Conservation (phyloP, 2,113 vertebrate species). For the Martes martes region DNA sequence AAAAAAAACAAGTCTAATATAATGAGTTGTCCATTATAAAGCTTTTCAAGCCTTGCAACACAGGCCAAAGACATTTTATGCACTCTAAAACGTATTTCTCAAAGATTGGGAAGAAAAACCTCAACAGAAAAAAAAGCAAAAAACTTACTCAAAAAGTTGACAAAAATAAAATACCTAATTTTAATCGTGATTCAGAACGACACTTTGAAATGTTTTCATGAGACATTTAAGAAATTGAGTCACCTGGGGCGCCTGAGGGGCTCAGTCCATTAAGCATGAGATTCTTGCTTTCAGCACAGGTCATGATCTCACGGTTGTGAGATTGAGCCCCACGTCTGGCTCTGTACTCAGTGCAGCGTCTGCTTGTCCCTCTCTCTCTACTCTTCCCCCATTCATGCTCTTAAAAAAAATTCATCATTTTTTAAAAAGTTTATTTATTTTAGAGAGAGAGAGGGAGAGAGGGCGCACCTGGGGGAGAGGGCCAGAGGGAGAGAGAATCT, state of each 20-base stretch:
- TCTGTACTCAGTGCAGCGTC: too few species aligned
- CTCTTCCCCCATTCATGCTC: too few species aligned
- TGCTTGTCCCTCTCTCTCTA: too few species aligned
- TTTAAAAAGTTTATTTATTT: too few species aligned
- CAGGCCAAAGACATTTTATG: background rate
- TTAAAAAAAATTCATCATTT: too few species aligned
- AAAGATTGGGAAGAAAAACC: slow-evolving; percentile 7
- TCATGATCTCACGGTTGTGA: background rate
- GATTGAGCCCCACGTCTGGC: background rate
- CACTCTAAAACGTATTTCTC: slow-evolving; percentile 31
- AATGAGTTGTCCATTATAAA: background rate
- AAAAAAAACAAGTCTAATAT: background rate
- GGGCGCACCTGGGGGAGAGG: too few species aligned
- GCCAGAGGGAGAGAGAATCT: background rate
- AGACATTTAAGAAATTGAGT: slow-evolving; percentile 4
- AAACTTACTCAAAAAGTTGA: background rate
- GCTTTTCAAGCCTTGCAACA: background rate
- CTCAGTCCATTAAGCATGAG: background rate
- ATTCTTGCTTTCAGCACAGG: background rate
- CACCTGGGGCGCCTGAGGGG: background rate
- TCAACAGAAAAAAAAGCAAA: background rate
- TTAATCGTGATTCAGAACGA: background rate
- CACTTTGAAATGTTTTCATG: background rate
- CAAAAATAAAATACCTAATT: background rate
- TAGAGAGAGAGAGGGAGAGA: too few species aligned